phyloP scores from a whole-genome alignment of 1,140 invertebrate genomes.

The Sminthurinus signatus region DNA sequence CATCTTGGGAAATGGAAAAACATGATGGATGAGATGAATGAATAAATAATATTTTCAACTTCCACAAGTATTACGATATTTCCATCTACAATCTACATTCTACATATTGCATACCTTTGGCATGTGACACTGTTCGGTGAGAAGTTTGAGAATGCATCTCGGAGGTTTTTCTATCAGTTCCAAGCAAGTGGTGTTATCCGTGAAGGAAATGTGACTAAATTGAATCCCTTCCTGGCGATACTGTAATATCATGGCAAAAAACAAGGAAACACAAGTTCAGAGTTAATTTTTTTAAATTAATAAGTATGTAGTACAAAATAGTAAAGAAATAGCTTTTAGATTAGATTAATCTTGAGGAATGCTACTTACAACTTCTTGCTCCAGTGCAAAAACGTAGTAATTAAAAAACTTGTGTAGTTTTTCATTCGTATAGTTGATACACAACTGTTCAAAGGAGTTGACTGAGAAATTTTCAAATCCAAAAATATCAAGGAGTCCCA shows the following conservation, averaged over 20 bases:
- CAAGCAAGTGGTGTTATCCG: slow-evolving; percentile 79
- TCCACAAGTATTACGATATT: too few species aligned
- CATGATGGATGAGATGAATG: too few species aligned
- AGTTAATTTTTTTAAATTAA: too few species aligned
- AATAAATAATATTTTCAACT: too few species aligned
- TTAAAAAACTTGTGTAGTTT: slow-evolving; percentile 99
- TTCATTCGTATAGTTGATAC: slow-evolving; percentile 96
- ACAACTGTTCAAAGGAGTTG: slow-evolving; percentile 92
- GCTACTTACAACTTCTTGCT: slow-evolving; percentile 85
- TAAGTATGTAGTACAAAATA: too few species aligned
- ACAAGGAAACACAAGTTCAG: slow-evolving; percentile 15
- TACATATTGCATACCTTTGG: slow-evolving; percentile 65
- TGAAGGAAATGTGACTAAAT: slow-evolving; percentile 83
- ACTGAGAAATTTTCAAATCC: slow-evolving; percentile 92
- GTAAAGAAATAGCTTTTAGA: too few species aligned
- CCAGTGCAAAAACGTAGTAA: slow-evolving; percentile 86
- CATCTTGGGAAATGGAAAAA: too few species aligned
- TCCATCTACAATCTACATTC: too few species aligned
- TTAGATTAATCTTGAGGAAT: too few species aligned
- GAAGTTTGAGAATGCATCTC: slow-evolving; percentile 74
- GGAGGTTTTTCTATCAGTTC: slow-evolving; percentile 87
- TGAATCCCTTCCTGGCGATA: slow-evolving; percentile 81
- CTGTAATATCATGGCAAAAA: slow-evolving; percentile 50
- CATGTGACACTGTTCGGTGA: slow-evolving; percentile 90
- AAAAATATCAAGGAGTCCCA: slow-evolving; percentile 93